A percentile compares a stretch with the other conserved stretches of the same genome.
These are phyloP conservation scores for Lasaia peninsularis DNA, from an alignment of 1,140 invertebrate species.

Conservation along the genomic window DNA sequence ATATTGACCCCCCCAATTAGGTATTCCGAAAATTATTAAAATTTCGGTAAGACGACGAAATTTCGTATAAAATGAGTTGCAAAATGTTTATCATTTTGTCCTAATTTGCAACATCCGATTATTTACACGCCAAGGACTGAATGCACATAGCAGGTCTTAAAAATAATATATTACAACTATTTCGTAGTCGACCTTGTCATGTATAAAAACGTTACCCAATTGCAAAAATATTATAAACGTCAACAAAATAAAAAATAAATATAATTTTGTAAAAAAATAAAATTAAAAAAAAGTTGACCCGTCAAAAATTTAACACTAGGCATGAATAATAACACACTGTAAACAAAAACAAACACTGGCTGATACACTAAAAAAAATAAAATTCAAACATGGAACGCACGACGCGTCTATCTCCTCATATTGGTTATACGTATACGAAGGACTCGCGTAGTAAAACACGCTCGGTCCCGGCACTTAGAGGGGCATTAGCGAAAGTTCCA, in stretches of 20 bases:
- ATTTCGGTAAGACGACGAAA: no score
- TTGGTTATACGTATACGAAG: constrained; percentile 56
- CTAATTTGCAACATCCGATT: not conserved
- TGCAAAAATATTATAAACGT: not conserved
- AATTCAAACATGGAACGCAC: constrained; percentile 31
- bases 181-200: constrained; percentile 6
- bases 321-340: constrained; percentile 10
- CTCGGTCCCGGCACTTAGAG: constrained; percentile 57
- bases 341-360: constrained; percentile 10
- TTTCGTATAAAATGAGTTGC: no score
- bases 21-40: no score
- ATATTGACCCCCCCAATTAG: no score
- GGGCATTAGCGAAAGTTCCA: constrained; percentile 75
- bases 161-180: constrained; percentile 9
- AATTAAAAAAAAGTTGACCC: not conserved
- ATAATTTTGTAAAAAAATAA: not conserved
- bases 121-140: not conserved
- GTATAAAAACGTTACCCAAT: not conserved
- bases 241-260: not conserved
- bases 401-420: constrained; percentile 48
- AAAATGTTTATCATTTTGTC: not conserved
- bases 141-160: not conserved
- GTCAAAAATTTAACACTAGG: not conserved
- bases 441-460: constrained; percentile 49
- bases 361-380: constrained; percentile 15